Base-by-base conservation (phyloP, 2,888 invertebrate species). In the Poecilus cupreus region DNA sequence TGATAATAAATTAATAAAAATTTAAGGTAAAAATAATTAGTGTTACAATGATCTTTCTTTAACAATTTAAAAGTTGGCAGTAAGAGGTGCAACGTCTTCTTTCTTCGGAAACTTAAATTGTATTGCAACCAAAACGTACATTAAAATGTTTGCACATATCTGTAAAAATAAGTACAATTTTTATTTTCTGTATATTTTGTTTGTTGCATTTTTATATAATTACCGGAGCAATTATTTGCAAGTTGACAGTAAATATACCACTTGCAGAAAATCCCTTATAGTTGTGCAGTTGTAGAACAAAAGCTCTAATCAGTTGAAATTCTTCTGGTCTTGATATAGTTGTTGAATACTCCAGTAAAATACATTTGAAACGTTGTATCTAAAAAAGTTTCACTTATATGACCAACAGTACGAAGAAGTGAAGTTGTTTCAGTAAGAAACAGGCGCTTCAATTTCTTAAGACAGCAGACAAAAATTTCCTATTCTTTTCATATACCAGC, bases 81-180 rank as follows among this genome's bases (percentile, higher is more conserved):
- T n/a, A n/a, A 70, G n/a, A 37, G 39, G 16, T 13, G 20, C n/a
- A 46, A 60, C 13, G 24, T 60, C 64, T 0, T 72, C 43, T 46
- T 72, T 86, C 82, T 86, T 87, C 3, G 88, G 88, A 70, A 88
- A 86, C 82, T 88, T 87, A 84, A 89, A 89, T 82, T 89, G 89
- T 46, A 89, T 81, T 16, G 89, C 89, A 2, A 89, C 89, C 82
- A 89, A 84, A 8, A 89, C 88, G 80, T 89, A 89, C 0, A 89
- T 89, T 20, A 89, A 82, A 76, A 89, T 87, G 82, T 88, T 89
- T 8, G 88, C 89, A 70, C 86, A 87, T 82, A 89, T 88, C 89
- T 89, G 84, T 82, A 88, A 88, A 82, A 49, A 22, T 60, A 60
- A 68, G 6, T 2, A 37, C 18, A 39, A 32, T 18, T 32, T 6